Evolutionary conservation across 2,888 invertebrate genomes (phyloP).

Genomic region (Leptopilina syphax): DNA sequence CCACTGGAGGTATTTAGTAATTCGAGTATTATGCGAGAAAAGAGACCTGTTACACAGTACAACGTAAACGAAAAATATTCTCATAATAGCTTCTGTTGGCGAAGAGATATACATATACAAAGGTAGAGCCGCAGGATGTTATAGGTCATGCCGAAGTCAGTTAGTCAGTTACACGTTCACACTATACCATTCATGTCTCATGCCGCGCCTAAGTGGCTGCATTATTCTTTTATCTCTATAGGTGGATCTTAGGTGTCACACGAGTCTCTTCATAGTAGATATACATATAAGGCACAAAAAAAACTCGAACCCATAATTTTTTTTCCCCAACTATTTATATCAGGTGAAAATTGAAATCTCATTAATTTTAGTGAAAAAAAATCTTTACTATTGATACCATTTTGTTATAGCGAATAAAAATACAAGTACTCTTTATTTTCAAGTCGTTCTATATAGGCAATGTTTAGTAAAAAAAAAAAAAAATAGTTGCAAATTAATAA

Average conservation of each 20-base stretch:
- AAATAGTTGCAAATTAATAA: too few species aligned
- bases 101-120: constrained; percentile 42
- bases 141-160: constrained; percentile 44
- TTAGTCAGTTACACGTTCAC: constrained; percentile 43
- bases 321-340: too few species aligned
- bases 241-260: neutral
- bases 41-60: constrained; percentile 37
- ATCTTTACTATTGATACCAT: too few species aligned
- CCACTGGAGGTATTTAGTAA: constrained; percentile 46
- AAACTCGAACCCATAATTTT: too few species aligned
- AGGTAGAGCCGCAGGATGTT: constrained; percentile 15
- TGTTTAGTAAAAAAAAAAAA: too few species aligned
- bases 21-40: constrained; percentile 40
- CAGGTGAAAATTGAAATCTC: too few species aligned
- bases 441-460: too few species aligned
- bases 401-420: too few species aligned
- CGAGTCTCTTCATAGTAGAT: neutral
- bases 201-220: constrained; percentile 28
- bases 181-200: constrained; percentile 32
- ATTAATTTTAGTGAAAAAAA: too few species aligned
- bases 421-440: too few species aligned
- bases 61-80: constrained; percentile 25
- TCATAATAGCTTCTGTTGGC: constrained; percentile 45
- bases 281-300: too few species aligned
- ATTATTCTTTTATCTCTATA: constrained; percentile 17